Evolutionary conservation across 1,140 invertebrate genomes (phyloP), one percentile per base, ranked within the genome.

Genomic region (Anoplolepis gracilipes): DNA sequence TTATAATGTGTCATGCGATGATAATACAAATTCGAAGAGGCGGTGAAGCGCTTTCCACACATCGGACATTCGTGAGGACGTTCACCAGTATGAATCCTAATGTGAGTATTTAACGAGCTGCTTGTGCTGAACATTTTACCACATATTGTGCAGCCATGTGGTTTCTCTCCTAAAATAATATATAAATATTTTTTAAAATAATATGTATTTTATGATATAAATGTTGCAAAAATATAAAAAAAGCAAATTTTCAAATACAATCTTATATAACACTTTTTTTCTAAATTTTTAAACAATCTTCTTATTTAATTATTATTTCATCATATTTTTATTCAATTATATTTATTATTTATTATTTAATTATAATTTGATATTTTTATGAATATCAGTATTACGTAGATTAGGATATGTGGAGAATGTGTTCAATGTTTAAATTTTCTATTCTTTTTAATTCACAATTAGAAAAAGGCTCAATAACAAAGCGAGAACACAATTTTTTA

Each of bases 1-100:
- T 97, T 97, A 67, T 96, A 96, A 91, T 97, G 97, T 0, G 97
- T 97, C 96, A 97, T 97, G 85, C 96, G 95, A 92, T 97, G 97
- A 90, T 97, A 97, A 92, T 97, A 97, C 1, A 97, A 95, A 92
- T 97, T 97, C 3, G 96, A 97, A 1, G 93, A 93, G 1, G 93
- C 95, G 93, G 88, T 95, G 88, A 97, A 97, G 22, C 96, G 92
- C 77, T 97, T 96, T 6, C 95, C 95, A 90, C 97, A 97, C 53
- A 96, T 93, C 10, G 95, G 95, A 89, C 97, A 97, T 76, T 96
- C 94, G 93, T 97, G 97, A 1, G 97, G 97, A 77, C 96, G 95
- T 86, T 97, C 96, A 7, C 97, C 96, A 0, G 95, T 96, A 88
- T 96, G 96, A 69, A 96, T 96, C 85, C 96, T 93, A 19, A 94